A percentile compares a stretch with the other conserved stretches of the same genome.
Evolutionary conservation across 2,113 vertebrate genomes (phyloP).

Genomic region (Atlantisia rogersi): DNA sequence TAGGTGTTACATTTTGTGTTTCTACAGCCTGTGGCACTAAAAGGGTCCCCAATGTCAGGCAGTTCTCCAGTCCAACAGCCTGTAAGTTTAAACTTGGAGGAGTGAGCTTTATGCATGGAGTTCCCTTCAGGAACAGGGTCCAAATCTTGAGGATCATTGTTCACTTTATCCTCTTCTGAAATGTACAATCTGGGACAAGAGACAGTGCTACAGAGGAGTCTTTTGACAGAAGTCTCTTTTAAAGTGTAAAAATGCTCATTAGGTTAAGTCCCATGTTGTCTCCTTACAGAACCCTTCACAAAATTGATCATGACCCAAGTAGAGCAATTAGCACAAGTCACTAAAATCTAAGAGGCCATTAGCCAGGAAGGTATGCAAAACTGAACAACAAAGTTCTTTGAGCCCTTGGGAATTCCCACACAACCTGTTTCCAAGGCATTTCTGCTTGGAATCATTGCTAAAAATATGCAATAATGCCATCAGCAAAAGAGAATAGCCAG

Average conservation of each 20-base stretch:
- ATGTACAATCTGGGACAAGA: neutral
- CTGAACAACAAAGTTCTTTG: neutral
- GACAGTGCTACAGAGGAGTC: neutral
- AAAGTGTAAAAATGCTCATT: no score
- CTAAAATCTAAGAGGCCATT: neutral
- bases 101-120: neutral
- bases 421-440: neutral
- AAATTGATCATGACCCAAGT: neutral
- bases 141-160: neutral
- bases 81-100: neutral
- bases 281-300: neutral
- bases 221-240: neutral
- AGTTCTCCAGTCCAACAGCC: neutral
- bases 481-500: neutral
- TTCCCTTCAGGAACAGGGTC: neutral
- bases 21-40: neutral
- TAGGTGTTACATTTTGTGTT: accelerated
- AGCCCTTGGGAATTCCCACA: neutral
- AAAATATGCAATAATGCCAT: neutral
- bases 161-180: neutral
- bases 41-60: neutral
- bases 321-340: neutral
- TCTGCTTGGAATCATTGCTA: neutral
- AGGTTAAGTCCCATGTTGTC: neutral
- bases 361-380: neutral